These are phyloP conservation scores for Drosophila gaucha DNA, from an alignment of 2,888 invertebrate genomes.

Conservation along the genomic window DNA sequence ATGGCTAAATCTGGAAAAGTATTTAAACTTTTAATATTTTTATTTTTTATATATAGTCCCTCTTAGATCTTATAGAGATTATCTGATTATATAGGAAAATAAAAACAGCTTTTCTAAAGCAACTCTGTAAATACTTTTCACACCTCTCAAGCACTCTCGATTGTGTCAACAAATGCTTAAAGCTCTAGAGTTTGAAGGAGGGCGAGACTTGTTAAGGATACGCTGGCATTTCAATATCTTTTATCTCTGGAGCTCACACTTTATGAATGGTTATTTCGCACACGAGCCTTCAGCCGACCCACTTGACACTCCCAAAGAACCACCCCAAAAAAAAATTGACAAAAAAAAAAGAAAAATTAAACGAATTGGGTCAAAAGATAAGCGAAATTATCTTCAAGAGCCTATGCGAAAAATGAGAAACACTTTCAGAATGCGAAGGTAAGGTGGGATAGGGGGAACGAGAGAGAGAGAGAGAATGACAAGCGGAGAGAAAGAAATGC, in stretches of 20 bases:
- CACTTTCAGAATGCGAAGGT: conserved; percentile 28
- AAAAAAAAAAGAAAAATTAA: conserved; percentile 49
- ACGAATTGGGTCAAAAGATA: conserved; percentile 79
- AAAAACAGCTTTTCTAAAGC: background rate
- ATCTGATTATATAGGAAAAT: background rate
- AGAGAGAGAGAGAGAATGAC: background rate
- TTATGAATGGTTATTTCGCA: conserved; percentile 31
- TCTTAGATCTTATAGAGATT: background rate
- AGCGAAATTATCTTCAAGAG: conserved; percentile 79
- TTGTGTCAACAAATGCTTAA: conserved; percentile 2
- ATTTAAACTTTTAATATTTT: too few relatives aligned
- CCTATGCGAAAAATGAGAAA: conserved; percentile 56
- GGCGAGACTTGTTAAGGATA: background rate
- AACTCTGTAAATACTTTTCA: background rate
- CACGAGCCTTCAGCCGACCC: conserved; percentile 26
- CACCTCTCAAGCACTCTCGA: background rate
- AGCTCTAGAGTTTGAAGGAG: background rate
- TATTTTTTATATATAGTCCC: too few relatives aligned
- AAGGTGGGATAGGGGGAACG: background rate
- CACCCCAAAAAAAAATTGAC: conserved; percentile 43
- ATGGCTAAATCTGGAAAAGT: background rate
- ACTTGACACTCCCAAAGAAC: conserved; percentile 53
- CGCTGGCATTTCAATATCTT: conserved; percentile 4
- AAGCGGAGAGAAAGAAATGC: conserved; percentile 30
- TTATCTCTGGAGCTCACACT: conserved; percentile 12